Evolutionary conservation across 2,888 invertebrate species (phyloP).

Genomic region (Cataglyphis cursor): DNA sequence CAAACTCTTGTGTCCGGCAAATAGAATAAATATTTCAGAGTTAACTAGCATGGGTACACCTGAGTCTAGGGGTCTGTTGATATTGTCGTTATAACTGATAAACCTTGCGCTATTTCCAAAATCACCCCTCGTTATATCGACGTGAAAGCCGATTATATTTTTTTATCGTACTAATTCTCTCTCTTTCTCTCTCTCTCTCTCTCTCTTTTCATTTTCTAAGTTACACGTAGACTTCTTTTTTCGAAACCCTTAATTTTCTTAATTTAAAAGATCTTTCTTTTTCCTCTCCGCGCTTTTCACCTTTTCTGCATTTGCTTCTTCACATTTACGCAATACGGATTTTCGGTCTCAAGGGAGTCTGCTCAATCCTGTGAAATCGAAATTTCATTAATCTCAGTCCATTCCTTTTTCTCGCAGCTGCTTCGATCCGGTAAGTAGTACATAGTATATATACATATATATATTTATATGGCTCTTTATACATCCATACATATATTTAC

Average conservation of each 20-base stretch:
- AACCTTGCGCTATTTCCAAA: neutral
- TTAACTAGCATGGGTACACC: conserved; percentile 26
- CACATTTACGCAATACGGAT: conserved; percentile 57
- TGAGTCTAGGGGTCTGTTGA: conserved; percentile 20
- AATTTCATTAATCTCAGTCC: conserved; percentile 58
- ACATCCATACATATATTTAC: conserved; percentile 11
- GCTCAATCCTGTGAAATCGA: conserved; percentile 33
- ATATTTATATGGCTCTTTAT: conserved; percentile 1
- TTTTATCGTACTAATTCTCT: neutral
- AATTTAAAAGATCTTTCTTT: conserved; percentile 29
- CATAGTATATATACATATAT: conserved; percentile 12
- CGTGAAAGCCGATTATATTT: neutral
- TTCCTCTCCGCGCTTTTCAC: neutral
- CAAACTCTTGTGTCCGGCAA: conserved; percentile 26
- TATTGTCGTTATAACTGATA: neutral
- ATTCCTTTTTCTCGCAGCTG: conserved; percentile 37
- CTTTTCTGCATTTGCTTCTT: conserved; percentile 52
- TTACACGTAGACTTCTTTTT: neutral
- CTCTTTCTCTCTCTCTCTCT: neutral
- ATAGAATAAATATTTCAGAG: conserved; percentile 49
- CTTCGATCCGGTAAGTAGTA: conserved; percentile 26
- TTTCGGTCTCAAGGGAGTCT: conserved; percentile 14
- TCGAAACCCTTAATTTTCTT: conserved; percentile 7
- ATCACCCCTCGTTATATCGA: neutral
- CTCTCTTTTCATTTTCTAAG: neutral